phyloP scores from a whole-genome alignment of 2,113 vertebrate species.

The Antechinus stuartii region DNA sequence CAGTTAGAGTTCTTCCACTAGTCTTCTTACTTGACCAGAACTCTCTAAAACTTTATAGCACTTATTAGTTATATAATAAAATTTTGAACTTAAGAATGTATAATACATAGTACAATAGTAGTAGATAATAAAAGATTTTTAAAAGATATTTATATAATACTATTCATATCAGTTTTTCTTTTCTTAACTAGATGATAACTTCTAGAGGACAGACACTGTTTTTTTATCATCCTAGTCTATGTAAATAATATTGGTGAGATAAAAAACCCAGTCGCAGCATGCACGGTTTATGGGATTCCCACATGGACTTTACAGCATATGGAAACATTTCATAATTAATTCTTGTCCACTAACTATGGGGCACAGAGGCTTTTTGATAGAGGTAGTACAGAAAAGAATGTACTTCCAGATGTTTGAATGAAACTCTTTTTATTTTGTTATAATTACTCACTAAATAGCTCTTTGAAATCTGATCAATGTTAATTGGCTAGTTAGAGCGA shows the following conservation, averaged over 20 bases:
- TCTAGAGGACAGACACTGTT: background rate
- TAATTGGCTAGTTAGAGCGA: background rate
- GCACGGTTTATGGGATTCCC: background rate
- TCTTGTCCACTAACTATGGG: background rate
- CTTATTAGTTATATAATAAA: background rate
- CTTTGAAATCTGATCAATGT: background rate
- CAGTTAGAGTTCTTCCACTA: background rate
- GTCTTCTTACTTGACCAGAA: background rate
- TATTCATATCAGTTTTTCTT: background rate
- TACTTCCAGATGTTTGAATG: background rate
- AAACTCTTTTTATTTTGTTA: background rate
- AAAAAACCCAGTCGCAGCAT: background rate
- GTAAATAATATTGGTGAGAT: background rate
- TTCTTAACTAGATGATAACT: background rate
- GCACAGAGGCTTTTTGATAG: background rate
- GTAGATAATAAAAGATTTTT: background rate
- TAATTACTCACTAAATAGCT: background rate
- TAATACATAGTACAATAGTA: background rate
- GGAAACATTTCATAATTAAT: background rate
- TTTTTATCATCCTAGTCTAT: background rate
- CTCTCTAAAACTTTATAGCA: background rate
- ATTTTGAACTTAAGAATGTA: background rate
- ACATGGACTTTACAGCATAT: background rate
- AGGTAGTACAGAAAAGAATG: background rate
- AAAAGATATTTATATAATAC: background rate